These are phyloP conservation scores for Serinus canaria DNA, from an alignment of 2,113 vertebrate genomes.

Conservation along the genomic window DNA sequence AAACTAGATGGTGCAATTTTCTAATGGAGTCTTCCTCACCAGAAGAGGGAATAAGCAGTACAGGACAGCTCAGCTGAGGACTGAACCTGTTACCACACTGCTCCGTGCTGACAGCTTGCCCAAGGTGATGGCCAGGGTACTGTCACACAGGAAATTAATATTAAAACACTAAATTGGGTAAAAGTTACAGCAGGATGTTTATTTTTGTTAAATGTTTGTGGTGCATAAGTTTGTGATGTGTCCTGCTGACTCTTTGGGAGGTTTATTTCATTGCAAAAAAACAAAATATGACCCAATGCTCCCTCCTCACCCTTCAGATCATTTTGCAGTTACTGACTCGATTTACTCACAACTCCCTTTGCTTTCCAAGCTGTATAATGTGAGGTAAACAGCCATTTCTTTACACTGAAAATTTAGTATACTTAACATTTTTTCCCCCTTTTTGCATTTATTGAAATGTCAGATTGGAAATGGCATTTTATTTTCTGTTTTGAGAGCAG, in stretches of 20 bases:
- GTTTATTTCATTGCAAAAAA: background rate
- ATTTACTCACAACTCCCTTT: background rate
- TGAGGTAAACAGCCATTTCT: background rate
- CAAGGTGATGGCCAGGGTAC: background rate
- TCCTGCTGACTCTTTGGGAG: background rate
- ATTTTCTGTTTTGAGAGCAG: background rate
- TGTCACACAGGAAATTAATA: background rate
- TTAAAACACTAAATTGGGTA: background rate
- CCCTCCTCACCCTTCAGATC: background rate
- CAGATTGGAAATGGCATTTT: background rate
- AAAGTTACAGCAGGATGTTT: background rate
- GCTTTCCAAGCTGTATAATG: background rate
- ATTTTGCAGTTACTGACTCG: background rate
- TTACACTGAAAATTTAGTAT: background rate
- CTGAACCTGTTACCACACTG: too few relatives aligned
- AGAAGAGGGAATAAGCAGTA: background rate
- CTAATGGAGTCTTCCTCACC: rapidly evolving
- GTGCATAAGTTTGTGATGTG: background rate
- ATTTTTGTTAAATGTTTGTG: background rate
- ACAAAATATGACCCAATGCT: background rate
- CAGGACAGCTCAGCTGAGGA: background rate
- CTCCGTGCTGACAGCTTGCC: background rate
- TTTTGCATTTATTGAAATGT: background rate
- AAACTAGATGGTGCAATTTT: background rate
- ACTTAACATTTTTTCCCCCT: background rate